These are phyloP conservation scores for Vipera latastei DNA, from an alignment of 2,797 vertebrate genomes.

Conservation along the genomic window DNA sequence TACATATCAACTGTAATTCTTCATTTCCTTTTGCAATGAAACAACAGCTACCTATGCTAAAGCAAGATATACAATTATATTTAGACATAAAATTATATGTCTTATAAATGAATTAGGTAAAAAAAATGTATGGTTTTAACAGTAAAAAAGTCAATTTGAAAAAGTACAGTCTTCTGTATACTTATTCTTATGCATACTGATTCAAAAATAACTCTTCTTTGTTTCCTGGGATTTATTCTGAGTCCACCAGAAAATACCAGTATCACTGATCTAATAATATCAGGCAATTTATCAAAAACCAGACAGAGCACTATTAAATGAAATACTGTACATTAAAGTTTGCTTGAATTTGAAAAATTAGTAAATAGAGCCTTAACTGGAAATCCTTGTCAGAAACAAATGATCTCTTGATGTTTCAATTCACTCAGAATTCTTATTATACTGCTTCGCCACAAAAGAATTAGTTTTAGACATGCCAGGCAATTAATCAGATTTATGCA, in stretches of 20 bases:
- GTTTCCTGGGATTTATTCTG: neutral
- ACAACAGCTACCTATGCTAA: neutral
- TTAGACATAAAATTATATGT: neutral
- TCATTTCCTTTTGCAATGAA: neutral
- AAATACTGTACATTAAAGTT: neutral
- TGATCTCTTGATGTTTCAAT: neutral
- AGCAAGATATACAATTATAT: neutral
- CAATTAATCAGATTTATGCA: neutral
- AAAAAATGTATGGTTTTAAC: neutral
- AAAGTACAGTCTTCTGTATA: neutral
- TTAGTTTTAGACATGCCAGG: neutral
- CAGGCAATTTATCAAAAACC: neutral
- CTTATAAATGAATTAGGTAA: neutral
- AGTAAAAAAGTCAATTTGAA: neutral
- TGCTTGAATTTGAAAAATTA: neutral
- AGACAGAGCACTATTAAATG: neutral
- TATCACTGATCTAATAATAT: neutral
- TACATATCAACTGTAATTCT: neutral
- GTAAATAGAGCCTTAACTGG: neutral
- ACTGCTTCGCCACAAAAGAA: neutral
- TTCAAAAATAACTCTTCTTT: neutral
- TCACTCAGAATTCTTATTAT: neutral
- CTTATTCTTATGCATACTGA: neutral
- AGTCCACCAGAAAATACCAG: neutral
- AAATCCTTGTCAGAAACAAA: neutral